Base-by-base conservation (phyloP, 2,797 vertebrate species). In the Brachymystax lenok region DNA sequence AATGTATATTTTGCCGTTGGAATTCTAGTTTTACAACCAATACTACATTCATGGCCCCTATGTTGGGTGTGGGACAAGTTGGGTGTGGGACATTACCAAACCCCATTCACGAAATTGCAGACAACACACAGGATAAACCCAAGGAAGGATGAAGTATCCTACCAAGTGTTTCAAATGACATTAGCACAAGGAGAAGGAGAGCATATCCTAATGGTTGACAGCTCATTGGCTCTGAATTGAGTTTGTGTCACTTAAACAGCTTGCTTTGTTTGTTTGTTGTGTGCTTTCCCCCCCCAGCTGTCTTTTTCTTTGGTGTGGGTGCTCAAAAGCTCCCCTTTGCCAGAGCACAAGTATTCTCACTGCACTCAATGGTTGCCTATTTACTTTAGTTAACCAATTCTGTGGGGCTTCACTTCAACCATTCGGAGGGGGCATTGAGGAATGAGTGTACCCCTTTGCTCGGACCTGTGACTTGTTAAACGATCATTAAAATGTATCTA, bases 401-500 rank as follows among this genome's bases (percentile, higher is more conserved):
- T 82, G 86, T 87, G 89, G 80, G 90, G 84, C 86, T 80, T 79
- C 74, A 69, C 84, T 85, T 73, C 73, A 78, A 56, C 77, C 77
- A 86, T 71, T 71, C 82, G 71, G 83, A 82, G 76, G 56, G 72
- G 75, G 71, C 28, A 86, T 86, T 83, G 80, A 83, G 80, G 40
- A 82, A 61, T 61, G 76, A 90, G 86, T 79, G 64, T 83, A 40
- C 69, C 84, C 77, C 82, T 82, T 71, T 77, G 83, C 69, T 89
- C 52, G 76, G 79, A 88, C 72, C 77, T 63, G 50, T 75, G 84
- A 89, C 87, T 91, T 84, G 77, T 93, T 92, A 89, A 92, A 89
- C 27, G 75, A 83, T 83, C 86, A 93, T 92, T 92, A 87, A 90
- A 94, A 93, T 84, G 85, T 81, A 88, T 90, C 84, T 81, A 88